These are phyloP conservation scores for Cyanoramphus novaezelandiae DNA, from an alignment of 2,113 vertebrate species.

Conservation along the genomic window DNA sequence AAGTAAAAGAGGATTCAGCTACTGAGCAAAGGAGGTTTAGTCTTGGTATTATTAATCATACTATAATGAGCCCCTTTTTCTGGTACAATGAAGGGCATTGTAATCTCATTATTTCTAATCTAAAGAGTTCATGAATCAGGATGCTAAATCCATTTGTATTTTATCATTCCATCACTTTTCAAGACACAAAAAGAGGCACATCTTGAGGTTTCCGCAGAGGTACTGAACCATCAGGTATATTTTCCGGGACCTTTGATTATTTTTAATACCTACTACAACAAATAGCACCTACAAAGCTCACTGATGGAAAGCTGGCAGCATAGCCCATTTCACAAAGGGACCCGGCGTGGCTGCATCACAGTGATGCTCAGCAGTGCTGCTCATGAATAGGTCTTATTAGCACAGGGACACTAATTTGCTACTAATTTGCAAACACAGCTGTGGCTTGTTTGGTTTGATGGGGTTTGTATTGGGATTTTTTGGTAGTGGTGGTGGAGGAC, in stretches of 20 bases:
- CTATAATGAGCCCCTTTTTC: neutral
- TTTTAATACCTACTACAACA: neutral
- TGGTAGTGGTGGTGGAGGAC: neutral
- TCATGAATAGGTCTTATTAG: neutral
- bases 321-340: neutral
- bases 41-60: neutral
- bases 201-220: neutral
- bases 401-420: neutral
- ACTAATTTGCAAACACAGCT: neutral
- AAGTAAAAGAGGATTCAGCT: neutral
- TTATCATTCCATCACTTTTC: neutral
- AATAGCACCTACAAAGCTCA: neutral
- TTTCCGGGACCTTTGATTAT: neutral
- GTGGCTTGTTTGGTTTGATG: neutral
- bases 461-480: fast-evolving
- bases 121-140: neutral
- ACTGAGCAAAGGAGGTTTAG: neutral
- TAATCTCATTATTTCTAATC: neutral
- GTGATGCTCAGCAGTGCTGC: neutral
- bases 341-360: neutral
- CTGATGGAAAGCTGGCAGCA: neutral
- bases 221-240: neutral
- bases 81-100: neutral
- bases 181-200: neutral
- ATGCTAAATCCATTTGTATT: neutral